Evolutionary conservation across 2,888 invertebrate species (phyloP).

Genomic region (Apamea monoglypha): DNA sequence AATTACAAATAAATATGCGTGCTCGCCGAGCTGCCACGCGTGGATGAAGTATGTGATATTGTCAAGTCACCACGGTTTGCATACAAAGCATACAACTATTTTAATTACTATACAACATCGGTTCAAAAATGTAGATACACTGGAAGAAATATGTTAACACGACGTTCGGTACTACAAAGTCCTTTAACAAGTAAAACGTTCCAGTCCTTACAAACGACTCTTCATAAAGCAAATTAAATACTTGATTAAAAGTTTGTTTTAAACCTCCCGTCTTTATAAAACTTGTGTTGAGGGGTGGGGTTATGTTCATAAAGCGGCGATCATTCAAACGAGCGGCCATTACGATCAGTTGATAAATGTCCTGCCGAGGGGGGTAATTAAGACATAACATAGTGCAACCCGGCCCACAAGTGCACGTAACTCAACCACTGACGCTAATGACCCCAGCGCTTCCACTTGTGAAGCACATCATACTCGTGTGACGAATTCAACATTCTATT

Average conservation of each 20-base stretch:
- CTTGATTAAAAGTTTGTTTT: slow-evolving; percentile 44
- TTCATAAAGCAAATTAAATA: slow-evolving; percentile 47
- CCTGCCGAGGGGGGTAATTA: slow-evolving; percentile 62
- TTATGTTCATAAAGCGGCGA: slow-evolving; percentile 50
- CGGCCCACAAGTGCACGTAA: slow-evolving; percentile 29
- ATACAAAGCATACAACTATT: slow-evolving; percentile 27
- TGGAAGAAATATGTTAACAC: slow-evolving; percentile 12
- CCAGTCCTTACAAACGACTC: slow-evolving; percentile 15
- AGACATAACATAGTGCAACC: slow-evolving; percentile 47
- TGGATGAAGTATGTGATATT: slow-evolving; percentile 28
- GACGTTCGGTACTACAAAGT: background rate
- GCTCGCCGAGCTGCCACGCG: background rate
- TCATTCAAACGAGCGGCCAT: slow-evolving; percentile 44
- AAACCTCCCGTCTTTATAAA: slow-evolving; percentile 30
- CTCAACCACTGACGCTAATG: slow-evolving; percentile 49
- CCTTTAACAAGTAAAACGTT: background rate
- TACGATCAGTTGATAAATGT: slow-evolving; percentile 57
- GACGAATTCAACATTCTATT: slow-evolving; percentile 46
- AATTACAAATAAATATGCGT: slow-evolving; percentile 23
- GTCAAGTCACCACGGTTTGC: slow-evolving; percentile 21
- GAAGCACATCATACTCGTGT: slow-evolving; percentile 27
- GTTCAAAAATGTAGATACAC: background rate
- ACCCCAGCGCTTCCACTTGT: slow-evolving; percentile 13
- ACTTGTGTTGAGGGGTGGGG: slow-evolving; percentile 39
- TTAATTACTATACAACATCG: slow-evolving; percentile 30